phyloP scores from a whole-genome alignment of 2,113 vertebrate genomes.

The Rynchops niger region DNA sequence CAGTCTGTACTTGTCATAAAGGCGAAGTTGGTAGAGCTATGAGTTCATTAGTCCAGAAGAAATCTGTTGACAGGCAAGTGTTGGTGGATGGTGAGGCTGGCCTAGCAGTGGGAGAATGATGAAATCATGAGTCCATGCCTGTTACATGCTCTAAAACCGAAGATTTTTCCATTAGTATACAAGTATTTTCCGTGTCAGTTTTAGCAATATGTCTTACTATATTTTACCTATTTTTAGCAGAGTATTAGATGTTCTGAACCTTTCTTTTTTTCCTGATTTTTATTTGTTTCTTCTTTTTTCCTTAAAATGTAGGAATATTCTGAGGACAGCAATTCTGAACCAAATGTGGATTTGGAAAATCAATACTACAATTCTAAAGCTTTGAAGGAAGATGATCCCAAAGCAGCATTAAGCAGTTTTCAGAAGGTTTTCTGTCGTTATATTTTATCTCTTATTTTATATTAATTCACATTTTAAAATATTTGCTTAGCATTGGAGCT shows the following conservation, averaged over 20 bases:
- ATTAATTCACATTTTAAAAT: background rate
- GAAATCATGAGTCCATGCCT: background rate
- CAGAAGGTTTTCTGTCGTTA: constrained; percentile 85
- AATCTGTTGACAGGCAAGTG: background rate
- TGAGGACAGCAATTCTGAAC: constrained; percentile 98
- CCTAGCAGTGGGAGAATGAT: background rate
- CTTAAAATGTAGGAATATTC: constrained; percentile 88
- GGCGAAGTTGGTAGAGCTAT: background rate
- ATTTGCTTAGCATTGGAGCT: background rate
- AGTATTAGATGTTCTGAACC: background rate
- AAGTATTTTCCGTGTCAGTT: background rate
- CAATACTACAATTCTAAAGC: constrained; percentile 99
- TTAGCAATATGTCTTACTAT: background rate
- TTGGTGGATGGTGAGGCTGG: background rate
- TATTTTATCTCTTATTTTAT: background rate
- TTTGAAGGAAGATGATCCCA: constrained; percentile 98
- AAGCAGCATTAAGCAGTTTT: constrained; percentile 97
- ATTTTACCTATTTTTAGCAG: background rate
- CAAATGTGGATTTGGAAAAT: constrained; percentile 99
- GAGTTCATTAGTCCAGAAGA: background rate
- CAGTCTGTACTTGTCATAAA: background rate
- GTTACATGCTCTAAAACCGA: background rate
- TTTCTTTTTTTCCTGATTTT: background rate
- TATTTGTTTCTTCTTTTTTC: background rate
- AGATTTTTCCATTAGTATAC: background rate